Percentiles rank a stretch among this genome's conserved stretches.
Conservation (phyloP, 2,797 vertebrate species). For the Chanos chanos region DNA sequence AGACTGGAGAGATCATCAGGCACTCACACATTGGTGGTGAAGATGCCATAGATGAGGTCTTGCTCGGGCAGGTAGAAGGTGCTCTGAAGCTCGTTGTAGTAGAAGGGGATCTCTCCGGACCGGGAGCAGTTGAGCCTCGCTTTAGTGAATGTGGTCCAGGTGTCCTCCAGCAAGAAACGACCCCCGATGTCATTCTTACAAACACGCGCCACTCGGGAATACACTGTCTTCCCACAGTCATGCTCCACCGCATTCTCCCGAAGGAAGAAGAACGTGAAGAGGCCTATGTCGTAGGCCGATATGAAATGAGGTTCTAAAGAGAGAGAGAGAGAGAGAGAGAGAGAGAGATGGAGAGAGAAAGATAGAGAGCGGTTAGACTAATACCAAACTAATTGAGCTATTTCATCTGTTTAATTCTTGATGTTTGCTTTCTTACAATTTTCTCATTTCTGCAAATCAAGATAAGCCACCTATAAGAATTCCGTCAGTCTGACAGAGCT, state of each 20-base stretch:
- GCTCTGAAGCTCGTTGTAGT: slow-evolving; percentile 97
- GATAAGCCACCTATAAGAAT: too few relatives aligned
- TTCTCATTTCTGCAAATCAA: too few relatives aligned
- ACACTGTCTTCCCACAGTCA: slow-evolving; percentile 92
- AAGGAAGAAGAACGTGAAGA: slow-evolving; percentile 97
- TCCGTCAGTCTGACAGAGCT: too few relatives aligned
- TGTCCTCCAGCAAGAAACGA: slow-evolving; percentile 94
- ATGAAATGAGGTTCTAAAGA: slow-evolving; percentile 93
- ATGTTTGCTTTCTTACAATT: too few relatives aligned
- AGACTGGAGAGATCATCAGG: neutral
- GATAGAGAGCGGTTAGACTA: too few relatives aligned
- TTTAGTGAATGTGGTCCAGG: slow-evolving; percentile 98
- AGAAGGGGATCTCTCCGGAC: slow-evolving; percentile 93
- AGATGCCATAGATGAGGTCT: slow-evolving; percentile 95
- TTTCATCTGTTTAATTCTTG: too few relatives aligned
- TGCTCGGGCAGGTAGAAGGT: slow-evolving; percentile 95
- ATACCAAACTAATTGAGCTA: too few relatives aligned
- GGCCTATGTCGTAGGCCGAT: slow-evolving; percentile 91
- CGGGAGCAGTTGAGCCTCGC: slow-evolving; percentile 95
- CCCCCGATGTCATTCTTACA: slow-evolving; percentile 97
- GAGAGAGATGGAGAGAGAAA: neutral
- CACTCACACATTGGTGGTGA: slow-evolving; percentile 98
- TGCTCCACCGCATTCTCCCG: slow-evolving; percentile 94
- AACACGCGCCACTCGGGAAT: slow-evolving; percentile 91
- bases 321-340: neutral